Conservation (phyloP, 2,113 vertebrate genomes). For the Erinaceus europaeus region DNA sequence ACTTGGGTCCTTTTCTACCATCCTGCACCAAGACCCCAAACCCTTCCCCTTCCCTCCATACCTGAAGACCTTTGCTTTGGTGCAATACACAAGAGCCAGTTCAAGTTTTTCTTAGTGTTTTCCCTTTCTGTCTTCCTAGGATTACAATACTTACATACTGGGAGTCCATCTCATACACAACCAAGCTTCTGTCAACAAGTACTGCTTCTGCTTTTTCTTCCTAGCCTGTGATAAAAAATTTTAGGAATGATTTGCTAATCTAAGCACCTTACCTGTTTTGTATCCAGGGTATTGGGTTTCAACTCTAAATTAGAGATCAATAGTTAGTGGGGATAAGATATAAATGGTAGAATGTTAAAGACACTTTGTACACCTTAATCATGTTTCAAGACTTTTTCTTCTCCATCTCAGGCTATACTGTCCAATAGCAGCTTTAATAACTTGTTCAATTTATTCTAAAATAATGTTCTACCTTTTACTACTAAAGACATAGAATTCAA, state of each 20-base stretch:
- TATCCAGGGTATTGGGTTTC: neutral
- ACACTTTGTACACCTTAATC: neutral
- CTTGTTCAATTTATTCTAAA: neutral
- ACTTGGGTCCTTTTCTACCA: too few species aligned
- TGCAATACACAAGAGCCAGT: too few species aligned
- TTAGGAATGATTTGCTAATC: neutral
- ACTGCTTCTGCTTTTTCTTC: neutral
- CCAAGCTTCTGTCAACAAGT: neutral
- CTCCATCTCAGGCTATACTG: neutral
- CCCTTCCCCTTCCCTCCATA: too few species aligned
- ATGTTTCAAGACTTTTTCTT: neutral
- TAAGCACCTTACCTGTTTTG: neutral
- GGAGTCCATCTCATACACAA: neutral
- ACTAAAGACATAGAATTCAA: neutral
- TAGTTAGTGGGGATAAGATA: neutral
- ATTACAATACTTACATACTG: neutral
- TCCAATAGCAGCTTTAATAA: neutral
- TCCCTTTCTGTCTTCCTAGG: too few species aligned
- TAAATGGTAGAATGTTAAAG: neutral
- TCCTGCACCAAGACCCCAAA: too few species aligned
- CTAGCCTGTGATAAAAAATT: neutral
- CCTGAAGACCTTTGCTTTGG: too few species aligned
- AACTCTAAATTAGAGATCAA: neutral
- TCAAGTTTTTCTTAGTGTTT: too few species aligned
- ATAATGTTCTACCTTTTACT: neutral